Evolutionary conservation across 2,888 invertebrate species (phyloP).

Genomic region (Parascotia fuliginaria): DNA sequence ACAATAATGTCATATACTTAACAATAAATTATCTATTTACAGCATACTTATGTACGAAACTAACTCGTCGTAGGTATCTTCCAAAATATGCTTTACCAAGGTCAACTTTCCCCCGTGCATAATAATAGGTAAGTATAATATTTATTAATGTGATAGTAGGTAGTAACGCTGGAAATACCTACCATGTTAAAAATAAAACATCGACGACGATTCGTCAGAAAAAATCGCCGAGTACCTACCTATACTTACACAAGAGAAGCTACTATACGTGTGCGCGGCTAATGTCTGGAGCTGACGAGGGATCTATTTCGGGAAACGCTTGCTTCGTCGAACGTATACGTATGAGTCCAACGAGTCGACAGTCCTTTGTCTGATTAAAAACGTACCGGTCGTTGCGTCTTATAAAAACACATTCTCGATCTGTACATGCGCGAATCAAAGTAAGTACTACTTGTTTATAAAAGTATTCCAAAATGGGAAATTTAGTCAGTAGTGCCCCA

Average conservation of each 20-base stretch:
- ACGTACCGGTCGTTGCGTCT: constrained; percentile 68
- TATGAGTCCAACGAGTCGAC: constrained; percentile 65
- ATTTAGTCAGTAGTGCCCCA: constrained; percentile 69
- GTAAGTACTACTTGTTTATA: constrained; percentile 73
- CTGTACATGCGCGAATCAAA: constrained; percentile 58
- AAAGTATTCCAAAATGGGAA: constrained; percentile 83
- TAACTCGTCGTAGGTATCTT: not conserved
- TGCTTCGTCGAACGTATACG: constrained; percentile 63
- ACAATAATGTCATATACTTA: no score
- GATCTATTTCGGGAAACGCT: constrained; percentile 76
- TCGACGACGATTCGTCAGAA: constrained; percentile 67
- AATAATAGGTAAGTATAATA: not conserved
- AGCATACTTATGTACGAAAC: no score
- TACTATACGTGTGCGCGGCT: constrained; percentile 59
- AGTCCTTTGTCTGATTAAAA: constrained; percentile 81
- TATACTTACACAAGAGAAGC: constrained; percentile 32
- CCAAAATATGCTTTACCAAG: constrained; percentile 25
- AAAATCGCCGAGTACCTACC: constrained; percentile 41
- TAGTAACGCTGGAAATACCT: constrained; percentile 63
- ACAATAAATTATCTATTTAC: no score
- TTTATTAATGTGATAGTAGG: constrained; percentile 35
- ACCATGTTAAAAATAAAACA: constrained; percentile 75
- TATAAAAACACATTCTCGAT: constrained; percentile 64
- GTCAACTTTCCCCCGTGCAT: constrained; percentile 37
- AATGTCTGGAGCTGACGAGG: constrained; percentile 77